These are phyloP conservation scores for Ptychodera flava DNA, from an alignment of 35 echinoderm and acorn worm species.

Conservation along the genomic window DNA sequence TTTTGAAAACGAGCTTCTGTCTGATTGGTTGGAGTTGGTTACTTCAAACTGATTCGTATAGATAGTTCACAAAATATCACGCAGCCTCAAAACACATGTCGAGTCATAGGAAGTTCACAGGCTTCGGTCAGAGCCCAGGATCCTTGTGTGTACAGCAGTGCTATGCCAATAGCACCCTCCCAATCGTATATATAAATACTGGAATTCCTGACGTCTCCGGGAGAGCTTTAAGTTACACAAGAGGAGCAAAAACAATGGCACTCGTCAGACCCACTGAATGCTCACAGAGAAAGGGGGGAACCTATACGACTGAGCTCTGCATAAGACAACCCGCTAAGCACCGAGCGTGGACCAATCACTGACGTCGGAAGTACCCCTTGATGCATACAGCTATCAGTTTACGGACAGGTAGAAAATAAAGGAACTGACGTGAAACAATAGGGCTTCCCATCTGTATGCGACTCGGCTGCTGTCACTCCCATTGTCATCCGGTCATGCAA, in stretches of 20 bases:
- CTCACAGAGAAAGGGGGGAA: background rate
- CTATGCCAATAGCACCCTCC: background rate
- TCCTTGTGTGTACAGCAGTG: background rate
- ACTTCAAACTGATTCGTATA: background rate
- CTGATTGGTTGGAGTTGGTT: background rate
- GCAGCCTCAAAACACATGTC: background rate
- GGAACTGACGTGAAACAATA: too few species aligned
- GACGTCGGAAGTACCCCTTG: too few species aligned
- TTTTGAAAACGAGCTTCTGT: background rate
- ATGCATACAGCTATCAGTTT: too few species aligned
- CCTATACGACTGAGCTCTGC: too few species aligned
- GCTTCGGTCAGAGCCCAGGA: too few species aligned
- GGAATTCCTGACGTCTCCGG: background rate
- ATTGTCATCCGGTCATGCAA: too few species aligned
- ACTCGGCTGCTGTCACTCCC: too few species aligned
- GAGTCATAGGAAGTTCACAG: background rate
- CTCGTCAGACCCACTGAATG: background rate
- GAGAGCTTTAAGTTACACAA: background rate
- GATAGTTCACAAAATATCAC: background rate
- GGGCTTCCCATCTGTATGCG: too few species aligned
- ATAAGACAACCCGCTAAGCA: too few species aligned
- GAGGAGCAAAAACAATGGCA: background rate
- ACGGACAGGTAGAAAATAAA: too few species aligned
- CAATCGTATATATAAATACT: background rate
- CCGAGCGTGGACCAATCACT: too few species aligned